phyloP scores from a whole-genome alignment of 1,140 invertebrate species.

The Papilio polyxenes region DNA sequence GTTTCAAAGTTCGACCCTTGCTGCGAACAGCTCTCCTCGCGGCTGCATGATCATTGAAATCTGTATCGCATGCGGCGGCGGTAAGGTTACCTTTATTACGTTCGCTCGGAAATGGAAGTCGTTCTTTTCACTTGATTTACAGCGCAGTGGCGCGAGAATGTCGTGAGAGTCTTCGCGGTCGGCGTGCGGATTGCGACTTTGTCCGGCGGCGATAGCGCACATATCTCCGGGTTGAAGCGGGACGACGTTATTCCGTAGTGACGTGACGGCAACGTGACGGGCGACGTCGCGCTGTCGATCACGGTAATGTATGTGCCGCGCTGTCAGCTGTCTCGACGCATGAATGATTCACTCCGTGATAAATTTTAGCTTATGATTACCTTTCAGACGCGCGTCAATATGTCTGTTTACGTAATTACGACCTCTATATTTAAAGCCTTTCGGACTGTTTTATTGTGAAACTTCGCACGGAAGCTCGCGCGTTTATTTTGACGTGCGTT shows the following conservation, averaged over 20 bases:
- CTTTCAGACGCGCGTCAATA: constrained; percentile 77
- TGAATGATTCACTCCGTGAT: constrained; percentile 80
- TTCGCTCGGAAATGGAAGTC: constrained; percentile 57
- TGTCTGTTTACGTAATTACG: constrained; percentile 78
- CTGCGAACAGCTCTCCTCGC: constrained; percentile 59
- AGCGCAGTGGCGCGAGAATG: constrained; percentile 55
- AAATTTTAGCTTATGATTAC: constrained; percentile 81
- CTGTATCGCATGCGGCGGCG: constrained; percentile 45
- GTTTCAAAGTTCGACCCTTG: constrained; percentile 58
- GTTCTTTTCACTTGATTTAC: constrained; percentile 73
- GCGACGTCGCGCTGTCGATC: constrained; percentile 79
- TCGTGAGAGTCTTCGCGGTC: constrained; percentile 45
- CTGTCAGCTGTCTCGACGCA: constrained; percentile 78
- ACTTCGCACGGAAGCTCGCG: constrained; percentile 60
- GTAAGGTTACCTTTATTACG: constrained; percentile 59
- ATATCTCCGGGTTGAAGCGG: constrained; percentile 52
- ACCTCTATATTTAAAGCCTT: constrained; percentile 59
- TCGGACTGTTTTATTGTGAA: constrained; percentile 64
- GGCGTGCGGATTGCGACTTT: constrained; percentile 41
- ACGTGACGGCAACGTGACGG: constrained; percentile 62
- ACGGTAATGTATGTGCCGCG: constrained; percentile 79
- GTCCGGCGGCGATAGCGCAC: constrained; percentile 35
- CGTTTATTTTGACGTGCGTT: constrained; percentile 65
- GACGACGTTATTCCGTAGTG: constrained; percentile 75
- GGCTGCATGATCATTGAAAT: constrained; percentile 48